A percentile compares a stretch with the other conserved stretches of the same genome.
Evolutionary conservation across 1,140 invertebrate species (phyloP).

Genomic region (Heliconius nattereri): DNA sequence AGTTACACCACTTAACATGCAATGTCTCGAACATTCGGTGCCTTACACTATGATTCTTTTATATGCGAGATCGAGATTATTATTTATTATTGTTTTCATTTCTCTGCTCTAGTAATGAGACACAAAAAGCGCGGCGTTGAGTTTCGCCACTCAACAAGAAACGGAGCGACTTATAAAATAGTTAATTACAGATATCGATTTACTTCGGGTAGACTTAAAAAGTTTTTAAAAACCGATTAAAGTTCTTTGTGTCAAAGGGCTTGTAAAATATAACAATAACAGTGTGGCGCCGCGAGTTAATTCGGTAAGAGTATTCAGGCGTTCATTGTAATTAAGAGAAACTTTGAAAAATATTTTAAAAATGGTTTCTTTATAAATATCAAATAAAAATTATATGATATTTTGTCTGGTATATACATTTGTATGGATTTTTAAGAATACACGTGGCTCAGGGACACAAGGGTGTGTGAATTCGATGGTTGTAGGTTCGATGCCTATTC

Average conservation of each 20-base stretch:
- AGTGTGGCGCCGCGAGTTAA: conserved; percentile 19
- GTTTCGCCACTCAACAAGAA: too few species aligned
- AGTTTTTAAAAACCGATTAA: conserved; percentile 10
- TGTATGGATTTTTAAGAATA: not conserved
- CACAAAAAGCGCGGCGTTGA: too few species aligned
- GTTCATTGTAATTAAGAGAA: conserved; percentile 16
- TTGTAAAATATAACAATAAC: conserved; percentile 33
- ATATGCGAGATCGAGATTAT: too few species aligned
- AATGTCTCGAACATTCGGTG: too few species aligned
- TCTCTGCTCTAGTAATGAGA: too few species aligned
- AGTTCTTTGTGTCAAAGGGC: conserved; percentile 22
- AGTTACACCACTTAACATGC: too few species aligned
- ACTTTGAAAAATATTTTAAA: not conserved
- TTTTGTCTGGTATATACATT: not conserved
- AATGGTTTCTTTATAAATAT: not conserved
- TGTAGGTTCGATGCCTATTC: too few species aligned
- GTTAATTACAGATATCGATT: conserved; percentile 3
- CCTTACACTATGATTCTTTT: too few species aligned
- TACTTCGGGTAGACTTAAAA: not conserved
- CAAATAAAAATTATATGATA: not conserved
- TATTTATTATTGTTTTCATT: too few species aligned
- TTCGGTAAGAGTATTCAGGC: conserved; percentile 31
- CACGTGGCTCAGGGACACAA: too few species aligned
- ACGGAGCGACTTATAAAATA: not conserved
- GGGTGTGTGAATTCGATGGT: too few species aligned